phyloP scores from a whole-genome alignment of 2,888 invertebrate species.

The Pteria penguin region DNA sequence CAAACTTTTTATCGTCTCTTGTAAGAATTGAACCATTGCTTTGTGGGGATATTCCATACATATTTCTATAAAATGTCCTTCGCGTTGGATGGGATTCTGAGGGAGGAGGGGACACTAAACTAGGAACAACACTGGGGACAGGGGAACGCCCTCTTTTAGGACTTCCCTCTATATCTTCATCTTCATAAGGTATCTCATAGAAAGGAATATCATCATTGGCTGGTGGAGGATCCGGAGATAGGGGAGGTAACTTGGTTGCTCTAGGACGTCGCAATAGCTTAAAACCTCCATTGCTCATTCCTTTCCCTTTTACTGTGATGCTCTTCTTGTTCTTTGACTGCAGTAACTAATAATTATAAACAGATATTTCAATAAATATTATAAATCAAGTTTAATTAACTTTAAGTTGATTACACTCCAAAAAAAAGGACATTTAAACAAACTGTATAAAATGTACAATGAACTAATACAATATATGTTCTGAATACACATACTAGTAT shows the following conservation, averaged over 20 bases:
- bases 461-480: too few relatives aligned
- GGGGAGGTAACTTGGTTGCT: constrained; percentile 63
- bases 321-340: constrained; percentile 20
- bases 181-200: constrained; percentile 62
- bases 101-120: constrained; percentile 68
- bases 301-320: constrained; percentile 21
- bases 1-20: constrained; percentile 66
- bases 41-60: constrained; percentile 49
- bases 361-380: neutral
- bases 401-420: neutral
- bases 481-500: too few relatives aligned
- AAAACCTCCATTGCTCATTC: constrained; percentile 14
- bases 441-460: neutral
- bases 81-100: constrained; percentile 63
- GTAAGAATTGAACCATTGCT: constrained; percentile 59
- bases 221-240: constrained; percentile 46
- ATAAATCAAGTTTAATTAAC: neutral
- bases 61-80: constrained; percentile 45
- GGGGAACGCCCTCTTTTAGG: constrained; percentile 49
- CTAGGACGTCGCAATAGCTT: constrained; percentile 65
- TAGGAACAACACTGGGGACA: constrained; percentile 66
- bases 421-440: neutral
- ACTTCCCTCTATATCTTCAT: constrained; percentile 47
- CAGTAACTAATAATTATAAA: constrained; percentile 10
- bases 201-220: constrained; percentile 54